A percentile compares a stretch with the other conserved stretches of the same genome.
Conservation (phyloP, 2,888 invertebrate genomes). For the Drosophila monieri region DNA sequence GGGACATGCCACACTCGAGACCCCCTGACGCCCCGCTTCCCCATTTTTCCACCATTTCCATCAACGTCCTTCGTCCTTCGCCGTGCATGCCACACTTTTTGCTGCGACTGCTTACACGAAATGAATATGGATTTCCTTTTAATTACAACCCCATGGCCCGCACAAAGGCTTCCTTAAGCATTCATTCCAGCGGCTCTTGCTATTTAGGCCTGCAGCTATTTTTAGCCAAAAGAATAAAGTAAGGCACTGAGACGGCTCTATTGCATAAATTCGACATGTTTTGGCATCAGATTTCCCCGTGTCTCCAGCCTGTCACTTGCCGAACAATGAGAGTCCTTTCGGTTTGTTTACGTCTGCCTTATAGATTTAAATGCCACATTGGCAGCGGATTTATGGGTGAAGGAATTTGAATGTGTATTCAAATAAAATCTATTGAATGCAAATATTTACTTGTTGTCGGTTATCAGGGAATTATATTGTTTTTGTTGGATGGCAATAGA, state of each 20-base stretch:
- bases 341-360: constrained; percentile 21
- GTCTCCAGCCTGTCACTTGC: constrained; percentile 19
- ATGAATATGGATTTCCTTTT: constrained; percentile 78
- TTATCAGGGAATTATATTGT: constrained; percentile 1
- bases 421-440: constrained; percentile 44
- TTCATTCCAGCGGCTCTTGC: constrained; percentile 28
- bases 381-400: constrained; percentile 30
- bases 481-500: not conserved
- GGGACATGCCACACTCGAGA: constrained; percentile 45
- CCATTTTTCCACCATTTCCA: constrained; percentile 3
- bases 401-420: constrained; percentile 20
- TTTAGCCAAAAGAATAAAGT: constrained; percentile 13
- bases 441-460: constrained; percentile 24
- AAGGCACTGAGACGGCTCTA: constrained; percentile 11
- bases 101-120: constrained; percentile 48
- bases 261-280: constrained; percentile 29
- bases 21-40: constrained; percentile 4
- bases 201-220: constrained; percentile 42
- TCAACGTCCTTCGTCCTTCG: constrained; percentile 24
- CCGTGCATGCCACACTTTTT: constrained; percentile 33
- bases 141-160: constrained; percentile 57
- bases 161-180: constrained; percentile 14
- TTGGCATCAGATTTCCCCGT: constrained; percentile 33
- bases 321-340: constrained; percentile 22
- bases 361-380: constrained; percentile 22